phyloP scores from a whole-genome alignment of 2,888 invertebrate genomes.

The Drosophila phalerata region DNA sequence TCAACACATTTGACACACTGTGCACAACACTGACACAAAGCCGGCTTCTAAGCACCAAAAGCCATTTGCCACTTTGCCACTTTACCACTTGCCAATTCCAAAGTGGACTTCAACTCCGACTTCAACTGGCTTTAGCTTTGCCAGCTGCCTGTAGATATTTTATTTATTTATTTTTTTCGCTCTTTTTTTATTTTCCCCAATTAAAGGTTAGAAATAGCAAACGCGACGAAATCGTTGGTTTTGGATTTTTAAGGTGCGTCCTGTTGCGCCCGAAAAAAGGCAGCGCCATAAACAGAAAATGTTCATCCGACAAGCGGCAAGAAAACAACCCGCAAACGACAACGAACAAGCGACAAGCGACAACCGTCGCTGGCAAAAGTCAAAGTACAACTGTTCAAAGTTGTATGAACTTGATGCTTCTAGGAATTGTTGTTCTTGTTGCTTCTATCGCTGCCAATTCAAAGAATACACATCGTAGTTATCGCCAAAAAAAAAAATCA shows the following conservation, averaged over 20 bases:
- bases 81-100: slow-evolving; percentile 38
- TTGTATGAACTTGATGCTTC: slow-evolving; percentile 52
- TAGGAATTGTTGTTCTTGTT: slow-evolving; percentile 26
- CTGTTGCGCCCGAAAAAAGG: slow-evolving; percentile 69
- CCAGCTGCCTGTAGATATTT: slow-evolving; percentile 21
- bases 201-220: slow-evolving; percentile 65
- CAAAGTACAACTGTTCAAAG: slow-evolving; percentile 68
- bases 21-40: slow-evolving; percentile 65
- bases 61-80: slow-evolving; percentile 34
- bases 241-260: slow-evolving; percentile 78
- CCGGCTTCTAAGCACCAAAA: slow-evolving; percentile 61
- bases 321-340: slow-evolving; percentile 32
- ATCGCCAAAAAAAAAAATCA: slow-evolving; percentile 29
- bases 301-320: slow-evolving; percentile 44
- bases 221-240: slow-evolving; percentile 28
- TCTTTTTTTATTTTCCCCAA: slow-evolving; percentile 38
- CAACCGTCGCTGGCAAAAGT: slow-evolving; percentile 66
- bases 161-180: background rate
- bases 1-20: slow-evolving; percentile 75
- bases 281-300: slow-evolving; percentile 48
- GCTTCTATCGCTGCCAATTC: slow-evolving; percentile 38
- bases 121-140: slow-evolving; percentile 15
- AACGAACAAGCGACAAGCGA: slow-evolving; percentile 25
- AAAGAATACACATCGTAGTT: background rate
- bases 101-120: slow-evolving; percentile 45